These are phyloP conservation scores for Cygnus atratus DNA, from an alignment of 2,113 vertebrate species.

Conservation along the genomic window DNA sequence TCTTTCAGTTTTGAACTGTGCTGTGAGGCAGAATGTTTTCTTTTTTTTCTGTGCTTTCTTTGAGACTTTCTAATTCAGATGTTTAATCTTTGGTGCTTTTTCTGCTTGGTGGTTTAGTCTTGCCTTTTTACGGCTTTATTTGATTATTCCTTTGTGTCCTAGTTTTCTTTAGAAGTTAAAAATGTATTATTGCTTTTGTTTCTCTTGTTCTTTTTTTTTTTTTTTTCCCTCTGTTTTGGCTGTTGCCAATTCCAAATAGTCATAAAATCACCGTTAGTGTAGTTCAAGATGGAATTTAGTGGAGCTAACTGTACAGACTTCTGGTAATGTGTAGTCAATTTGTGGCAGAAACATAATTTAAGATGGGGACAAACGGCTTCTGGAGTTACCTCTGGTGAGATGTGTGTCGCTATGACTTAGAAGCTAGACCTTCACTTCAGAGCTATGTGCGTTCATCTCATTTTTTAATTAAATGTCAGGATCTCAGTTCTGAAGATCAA, in stretches of 20 bases:
- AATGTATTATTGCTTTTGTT: background rate
- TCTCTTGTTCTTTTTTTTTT: background rate
- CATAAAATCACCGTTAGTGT: background rate
- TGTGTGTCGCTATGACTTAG: background rate
- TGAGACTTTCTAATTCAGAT: background rate
- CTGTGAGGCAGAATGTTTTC: background rate
- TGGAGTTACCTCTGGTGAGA: background rate
- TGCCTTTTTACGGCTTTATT: slow-evolving; percentile 23
- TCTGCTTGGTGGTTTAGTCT: background rate
- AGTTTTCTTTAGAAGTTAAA: slow-evolving; percentile 33
- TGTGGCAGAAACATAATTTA: background rate
- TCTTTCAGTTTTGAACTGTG: background rate
- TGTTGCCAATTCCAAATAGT: background rate
- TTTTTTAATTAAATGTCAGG: slow-evolving; percentile 61
- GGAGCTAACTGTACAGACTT: background rate
- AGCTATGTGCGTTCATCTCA: background rate
- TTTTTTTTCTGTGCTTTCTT: background rate
- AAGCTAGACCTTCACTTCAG: slow-evolving; percentile 22
- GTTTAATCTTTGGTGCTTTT: background rate
- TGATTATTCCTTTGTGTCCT: slow-evolving; percentile 40
- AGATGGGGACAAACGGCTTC: background rate
- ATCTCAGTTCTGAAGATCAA: slow-evolving; percentile 40
- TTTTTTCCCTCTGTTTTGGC: background rate
- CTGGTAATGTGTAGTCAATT: background rate
- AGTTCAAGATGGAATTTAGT: background rate